A percentile compares a stretch with the other conserved stretches of the same genome.
Conservation (phyloP, 2,888 invertebrate genomes). For the Chrysotoxum bicinctum region DNA sequence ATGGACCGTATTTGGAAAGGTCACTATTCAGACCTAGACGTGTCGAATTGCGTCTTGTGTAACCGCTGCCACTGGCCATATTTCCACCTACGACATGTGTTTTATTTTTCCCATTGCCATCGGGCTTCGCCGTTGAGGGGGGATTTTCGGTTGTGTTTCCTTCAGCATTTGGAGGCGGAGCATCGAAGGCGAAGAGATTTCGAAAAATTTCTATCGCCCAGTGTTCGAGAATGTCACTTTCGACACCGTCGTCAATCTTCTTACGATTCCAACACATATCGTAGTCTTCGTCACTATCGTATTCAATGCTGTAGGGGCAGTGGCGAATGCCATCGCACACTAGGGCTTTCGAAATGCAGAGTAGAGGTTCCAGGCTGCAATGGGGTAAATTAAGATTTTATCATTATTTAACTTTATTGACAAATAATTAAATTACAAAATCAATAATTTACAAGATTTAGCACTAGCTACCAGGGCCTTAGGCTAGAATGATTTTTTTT, state of each 20-base stretch:
- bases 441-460: no score
- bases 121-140: conserved; percentile 7
- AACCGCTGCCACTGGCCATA: conserved; percentile 49
- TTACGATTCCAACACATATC: conserved; percentile 79
- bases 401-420: no score
- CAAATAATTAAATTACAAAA: no score
- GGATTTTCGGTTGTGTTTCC: conserved; percentile 9
- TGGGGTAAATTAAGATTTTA: background rate
- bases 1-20: conserved; percentile 87
- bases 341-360: conserved; percentile 86
- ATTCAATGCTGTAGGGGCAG: conserved; percentile 86
- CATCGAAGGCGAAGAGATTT: conserved; percentile 79
- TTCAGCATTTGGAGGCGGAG: conserved; percentile 74
- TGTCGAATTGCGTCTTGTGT: conserved; percentile 78
- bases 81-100: conserved; percentile 2
- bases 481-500: no score
- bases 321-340: conserved; percentile 87
- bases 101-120: conserved; percentile 35
- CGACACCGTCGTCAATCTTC: conserved; percentile 77
- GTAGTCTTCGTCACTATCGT: conserved; percentile 82
- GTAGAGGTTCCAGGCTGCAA: conserved; percentile 77
- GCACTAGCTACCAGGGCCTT: no score
- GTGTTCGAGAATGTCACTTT: conserved; percentile 79
- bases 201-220: conserved; percentile 80
- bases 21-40: conserved; percentile 83